Evolutionary conservation across 2,113 vertebrate genomes (phyloP), one percentile per base, ranked within the genome.

Genomic region (Phainopepla nitens): DNA sequence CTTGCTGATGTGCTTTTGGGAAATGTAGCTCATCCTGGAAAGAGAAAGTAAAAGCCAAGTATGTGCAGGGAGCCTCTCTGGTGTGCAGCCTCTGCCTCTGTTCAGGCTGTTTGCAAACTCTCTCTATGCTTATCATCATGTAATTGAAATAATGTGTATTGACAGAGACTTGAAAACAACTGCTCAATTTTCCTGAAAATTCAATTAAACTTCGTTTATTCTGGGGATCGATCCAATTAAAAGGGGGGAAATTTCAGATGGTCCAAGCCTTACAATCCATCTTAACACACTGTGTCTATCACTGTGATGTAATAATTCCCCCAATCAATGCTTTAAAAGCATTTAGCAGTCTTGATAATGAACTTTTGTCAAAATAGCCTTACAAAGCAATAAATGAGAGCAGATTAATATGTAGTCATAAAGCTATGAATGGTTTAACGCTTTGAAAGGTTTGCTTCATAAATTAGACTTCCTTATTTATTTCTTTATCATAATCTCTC

Each of bases 131-230:
- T 97, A 98, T 98, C 98, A 98, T 98, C 97, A 96, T 98, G 98
- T 98, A 99, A 99, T 99, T 99, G 99, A 99, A 99, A 99, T 99
- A 99, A 99, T 98, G 96, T 61, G 97, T 98, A 99, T 99, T 98
- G 99, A 99, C 99, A 99, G 98, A 98, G 98, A 98, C 98, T 98
- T 98, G 98, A 99, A 99, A 99, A 99, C 98, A 99, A 98, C 98
- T 99, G 98, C 98, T 99, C 98, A 98, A 99, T 99, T 99, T 99
- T 98, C 98, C 98, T 98, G 98, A 98, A 98, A 98, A 99, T 99
- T 99, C 98, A 99, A 99, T 99, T 99, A 99, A 99, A 99, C 98
- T 99, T 99, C 98, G 98, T 99, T 99, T 99, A 99, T 99, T 99
- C 98, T 98, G 96, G 96, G 97, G 98, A 99, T 99, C 98, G 97